Base-by-base conservation (phyloP, 1,140 invertebrate genomes). In the Bombus superbus region DNA sequence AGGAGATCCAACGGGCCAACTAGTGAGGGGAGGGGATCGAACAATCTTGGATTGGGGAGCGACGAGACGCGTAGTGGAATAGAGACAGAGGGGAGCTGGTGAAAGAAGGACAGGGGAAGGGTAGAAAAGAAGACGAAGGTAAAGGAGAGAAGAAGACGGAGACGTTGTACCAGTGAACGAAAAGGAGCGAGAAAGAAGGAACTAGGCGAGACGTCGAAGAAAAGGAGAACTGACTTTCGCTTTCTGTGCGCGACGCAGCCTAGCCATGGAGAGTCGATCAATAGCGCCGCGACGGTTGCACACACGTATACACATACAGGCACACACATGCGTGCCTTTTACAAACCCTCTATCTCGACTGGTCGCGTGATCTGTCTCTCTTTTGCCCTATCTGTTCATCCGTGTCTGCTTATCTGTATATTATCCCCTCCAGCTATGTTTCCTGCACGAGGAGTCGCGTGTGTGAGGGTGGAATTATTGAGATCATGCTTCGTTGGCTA, bases 151-250 rank as follows among this genome's bases (percentile, higher is more conserved):
- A 85, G 79, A 64, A 47, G 77, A 86, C 73, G 68, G 74, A 81
- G 57, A 73, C 40, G 42, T n/a, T 32, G 66, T 66, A 73, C 42
- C n/a, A 32, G 68, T 53, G 79, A 38, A 40, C 40, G 66, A 6
- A 53, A 35, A 53, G 80, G 77, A 78, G 75, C 13, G 75, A 35
- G 28, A 44, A 38, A 72, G 44, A 79, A 66, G 74, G 66, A 68
- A 47, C 18, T 44, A 86, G 88, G 86, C 90, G 90, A 92, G 92
- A 93, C 91, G 89, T 64, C 80, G 81, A 92, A 91, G 91, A 91
- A 93, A 91, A 89, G 83, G 90, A 92, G 80, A 84, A 86, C 88
- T 88, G 90, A 94, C 93, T 94, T 94, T 94, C 92, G 92, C 93
- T 94, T 94, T 94, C 92, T 86, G 84, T 91, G 80, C 91, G 82